Evolutionary conservation across 2,113 vertebrate species (phyloP), one percentile per base, ranked within the genome.

Genomic region (Corythornis vintsioides): DNA sequence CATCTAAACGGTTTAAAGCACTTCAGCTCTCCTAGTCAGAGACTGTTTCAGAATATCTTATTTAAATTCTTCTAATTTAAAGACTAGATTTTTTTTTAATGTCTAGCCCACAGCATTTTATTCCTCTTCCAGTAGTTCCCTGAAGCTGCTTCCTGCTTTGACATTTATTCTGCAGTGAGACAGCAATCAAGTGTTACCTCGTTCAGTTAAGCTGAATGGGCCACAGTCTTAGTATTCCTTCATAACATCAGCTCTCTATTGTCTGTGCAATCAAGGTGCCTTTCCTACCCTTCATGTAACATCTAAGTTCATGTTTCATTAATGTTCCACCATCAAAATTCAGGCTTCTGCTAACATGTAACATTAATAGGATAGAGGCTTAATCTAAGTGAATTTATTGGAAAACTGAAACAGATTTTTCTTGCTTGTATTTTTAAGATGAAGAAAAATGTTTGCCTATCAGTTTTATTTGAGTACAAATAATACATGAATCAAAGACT

Each of bases 271-370:
- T 43, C 52, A 66, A 80, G 64, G 25, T 6, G 14, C 40, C 90
- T 50, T 94, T 86, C 22, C 33, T 13, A 45, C 33, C 22, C 66
- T 73, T 77, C 86, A 18, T 56, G 29, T 43, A 66, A 64, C 64
- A 60, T 71, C 57, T 22, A 59, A 47, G 60, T 87, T 95, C 92
- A 92, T 95, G 87, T 94, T 96, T 89, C 84, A 74, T 91, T 94
- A 67, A 96, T 95, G 74, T 66, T 67, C 89, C 29, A 63, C 85
- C 78, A 85, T 94, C 87, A 92, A 92, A 92, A 89, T 82, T 89
- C 89, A 91, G 47, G 52, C 40, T 78, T 70, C 67, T 89, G 31
- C 35, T 61, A 24, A 61, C 29, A 38, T 61, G 24, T 61, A 77
- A 40, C 31, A 38, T 35, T 56, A 79, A 66, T n/a, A 74, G 47